Conservation (phyloP, 2,888 invertebrate species). For the Tetragonula carbonaria region DNA sequence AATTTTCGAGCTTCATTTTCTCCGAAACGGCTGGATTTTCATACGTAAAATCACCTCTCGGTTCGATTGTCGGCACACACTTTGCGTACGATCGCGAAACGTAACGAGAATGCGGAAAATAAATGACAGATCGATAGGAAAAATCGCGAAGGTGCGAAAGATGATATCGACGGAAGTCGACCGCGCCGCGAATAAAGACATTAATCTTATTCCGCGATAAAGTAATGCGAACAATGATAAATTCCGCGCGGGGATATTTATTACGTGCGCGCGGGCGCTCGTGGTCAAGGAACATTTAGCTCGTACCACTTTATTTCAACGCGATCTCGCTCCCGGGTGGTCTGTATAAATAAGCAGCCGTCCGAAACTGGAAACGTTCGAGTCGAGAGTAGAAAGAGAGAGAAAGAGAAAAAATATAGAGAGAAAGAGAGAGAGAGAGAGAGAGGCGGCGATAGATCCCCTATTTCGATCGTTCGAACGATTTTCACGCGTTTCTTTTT, state of each 20-base stretch:
- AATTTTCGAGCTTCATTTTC: no score
- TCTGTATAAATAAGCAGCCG: conserved; percentile 76
- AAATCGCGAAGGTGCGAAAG: conserved; percentile 35
- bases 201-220: conserved; percentile 59
- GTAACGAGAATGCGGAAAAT: not conserved
- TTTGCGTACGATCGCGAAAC: not conserved
- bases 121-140: no score
- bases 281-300: conserved; percentile 76
- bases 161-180: conserved; percentile 38
- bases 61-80: no score
- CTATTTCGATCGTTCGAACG: conserved; percentile 20
- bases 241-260: conserved; percentile 65
- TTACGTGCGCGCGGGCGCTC: conserved; percentile 53
- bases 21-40: no score
- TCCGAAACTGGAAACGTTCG: conserved; percentile 70
- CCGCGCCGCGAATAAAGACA: conserved; percentile 45
- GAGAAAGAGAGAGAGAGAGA: not conserved
- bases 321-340: conserved; percentile 73
- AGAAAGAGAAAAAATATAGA: not conserved
- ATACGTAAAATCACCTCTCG: no score
- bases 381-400: not conserved
- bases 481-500: conserved; percentile 58
- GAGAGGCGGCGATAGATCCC: not conserved
- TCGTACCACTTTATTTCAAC: conserved; percentile 75
- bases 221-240: conserved; percentile 64